These are phyloP conservation scores for Rhyacophila evoluta DNA, from an alignment of 2,888 invertebrate species.

Conservation along the genomic window DNA sequence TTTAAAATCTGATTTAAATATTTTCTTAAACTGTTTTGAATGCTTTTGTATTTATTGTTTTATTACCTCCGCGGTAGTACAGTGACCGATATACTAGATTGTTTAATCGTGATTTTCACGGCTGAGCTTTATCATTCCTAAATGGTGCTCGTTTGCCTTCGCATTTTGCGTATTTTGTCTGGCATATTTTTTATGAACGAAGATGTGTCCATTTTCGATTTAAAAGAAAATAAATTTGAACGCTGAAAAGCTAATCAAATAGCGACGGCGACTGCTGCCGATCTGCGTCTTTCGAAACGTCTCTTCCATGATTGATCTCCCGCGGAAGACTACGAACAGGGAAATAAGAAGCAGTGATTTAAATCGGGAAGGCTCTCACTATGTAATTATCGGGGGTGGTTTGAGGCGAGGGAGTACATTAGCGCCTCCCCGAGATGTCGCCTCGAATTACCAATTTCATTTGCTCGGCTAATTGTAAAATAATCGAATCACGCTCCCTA, in stretches of 20 bases:
- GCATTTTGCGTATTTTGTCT: no score
- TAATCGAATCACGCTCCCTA: constrained; percentile 4
- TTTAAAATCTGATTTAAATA: no score
- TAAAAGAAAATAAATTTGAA: not conserved
- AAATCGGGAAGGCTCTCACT: not conserved
- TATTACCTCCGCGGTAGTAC: no score
- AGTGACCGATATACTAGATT: no score
- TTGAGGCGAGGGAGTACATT: not conserved
- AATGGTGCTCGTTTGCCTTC: no score
- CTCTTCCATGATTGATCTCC: not conserved
- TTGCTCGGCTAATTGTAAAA: constrained; percentile 22
- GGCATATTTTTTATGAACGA: no score
- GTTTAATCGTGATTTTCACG: no score
- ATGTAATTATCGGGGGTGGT: not conserved
- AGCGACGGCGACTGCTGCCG: not conserved
- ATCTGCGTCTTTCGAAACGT: not conserved
- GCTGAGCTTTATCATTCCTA: no score
- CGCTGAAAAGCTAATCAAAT: not conserved
- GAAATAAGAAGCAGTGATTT: not conserved
- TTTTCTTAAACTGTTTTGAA: no score
- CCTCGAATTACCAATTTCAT: constrained; percentile 23
- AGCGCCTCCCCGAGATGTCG: constrained; percentile 13
- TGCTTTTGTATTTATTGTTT: no score
- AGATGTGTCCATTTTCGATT: no score
- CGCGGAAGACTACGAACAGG: not conserved